These are phyloP conservation scores for Acanthoscelides obtectus DNA, from an alignment of 2,888 invertebrate species.

Conservation along the genomic window DNA sequence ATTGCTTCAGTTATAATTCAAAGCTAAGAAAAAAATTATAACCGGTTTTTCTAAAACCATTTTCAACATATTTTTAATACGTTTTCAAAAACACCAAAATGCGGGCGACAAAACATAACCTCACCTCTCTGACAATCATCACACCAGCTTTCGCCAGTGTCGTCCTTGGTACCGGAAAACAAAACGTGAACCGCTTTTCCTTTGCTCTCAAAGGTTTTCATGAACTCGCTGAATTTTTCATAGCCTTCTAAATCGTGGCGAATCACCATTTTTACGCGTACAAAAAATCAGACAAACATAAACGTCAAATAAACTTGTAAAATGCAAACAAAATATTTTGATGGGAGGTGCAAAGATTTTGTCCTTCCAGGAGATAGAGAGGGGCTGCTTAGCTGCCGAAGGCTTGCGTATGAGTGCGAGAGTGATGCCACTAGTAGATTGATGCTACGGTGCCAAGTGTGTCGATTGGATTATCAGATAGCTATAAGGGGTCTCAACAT, in stretches of 20 bases:
- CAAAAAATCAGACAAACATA: neutral
- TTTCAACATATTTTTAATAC: too few relatives aligned
- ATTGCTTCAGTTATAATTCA: too few relatives aligned
- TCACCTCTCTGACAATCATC: slow-evolving; percentile 81
- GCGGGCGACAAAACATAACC: slow-evolving; percentile 12
- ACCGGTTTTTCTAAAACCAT: too few relatives aligned
- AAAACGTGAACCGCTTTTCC: slow-evolving; percentile 52
- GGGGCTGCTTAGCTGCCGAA: neutral
- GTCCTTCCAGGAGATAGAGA: neutral
- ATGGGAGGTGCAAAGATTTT: neutral
- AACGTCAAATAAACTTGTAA: neutral
- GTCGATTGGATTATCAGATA: neutral
- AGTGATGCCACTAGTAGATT: neutral
- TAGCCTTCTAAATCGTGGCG: slow-evolving; percentile 55
- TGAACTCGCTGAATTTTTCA: slow-evolving; percentile 57
- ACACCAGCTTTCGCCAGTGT: slow-evolving; percentile 79
- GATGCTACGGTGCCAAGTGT: neutral
- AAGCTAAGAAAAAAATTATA: too few relatives aligned
- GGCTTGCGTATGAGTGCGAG: neutral
- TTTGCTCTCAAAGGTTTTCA: slow-evolving; percentile 49
- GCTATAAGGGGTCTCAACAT: neutral
- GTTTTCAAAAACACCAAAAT: too few relatives aligned
- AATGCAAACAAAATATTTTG: neutral
- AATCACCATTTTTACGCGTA: slow-evolving; percentile 46
- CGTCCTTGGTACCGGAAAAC: slow-evolving; percentile 62